Conservation (phyloP, 2,797 vertebrate genomes). For the Furcifer pardalis region DNA sequence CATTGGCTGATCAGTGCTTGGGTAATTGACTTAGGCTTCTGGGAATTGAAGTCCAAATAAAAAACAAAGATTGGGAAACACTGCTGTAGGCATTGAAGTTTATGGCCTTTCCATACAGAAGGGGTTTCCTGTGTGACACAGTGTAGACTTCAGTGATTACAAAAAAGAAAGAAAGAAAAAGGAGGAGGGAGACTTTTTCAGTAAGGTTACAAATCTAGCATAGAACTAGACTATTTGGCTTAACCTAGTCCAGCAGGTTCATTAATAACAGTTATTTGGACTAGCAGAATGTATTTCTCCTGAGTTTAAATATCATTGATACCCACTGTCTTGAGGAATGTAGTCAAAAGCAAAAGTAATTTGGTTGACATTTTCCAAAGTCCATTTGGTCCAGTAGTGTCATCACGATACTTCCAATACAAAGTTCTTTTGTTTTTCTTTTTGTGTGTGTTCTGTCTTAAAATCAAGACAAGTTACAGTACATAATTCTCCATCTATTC, state of each 20-base stretch:
- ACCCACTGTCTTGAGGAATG: background rate
- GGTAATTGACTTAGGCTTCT: too few species aligned
- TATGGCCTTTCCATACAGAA: background rate
- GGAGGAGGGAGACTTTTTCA: too few species aligned
- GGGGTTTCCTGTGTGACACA: background rate
- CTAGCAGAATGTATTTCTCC: too few species aligned
- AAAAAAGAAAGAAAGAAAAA: too few species aligned
- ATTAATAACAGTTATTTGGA: too few species aligned
- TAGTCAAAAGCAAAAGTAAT: background rate
- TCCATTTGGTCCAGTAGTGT: too few species aligned
- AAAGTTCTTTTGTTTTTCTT: background rate
- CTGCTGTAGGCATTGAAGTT: background rate
- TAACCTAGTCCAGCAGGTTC: background rate
- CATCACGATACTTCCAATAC: background rate
- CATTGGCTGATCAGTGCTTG: too few species aligned
- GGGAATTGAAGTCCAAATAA: too few species aligned
- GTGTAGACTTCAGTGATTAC: background rate
- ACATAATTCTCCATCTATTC: background rate
- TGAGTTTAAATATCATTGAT: background rate
- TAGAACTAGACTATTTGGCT: background rate
- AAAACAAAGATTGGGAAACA: too few species aligned
- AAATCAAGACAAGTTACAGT: background rate
- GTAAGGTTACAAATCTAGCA: background rate
- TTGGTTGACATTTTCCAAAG: background rate
- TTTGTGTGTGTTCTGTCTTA: background rate